Percentiles rank a stretch among this genome's conserved stretches.
Conservation (phyloP, 2,797 vertebrate genomes). For the Margarornis squamiger region DNA sequence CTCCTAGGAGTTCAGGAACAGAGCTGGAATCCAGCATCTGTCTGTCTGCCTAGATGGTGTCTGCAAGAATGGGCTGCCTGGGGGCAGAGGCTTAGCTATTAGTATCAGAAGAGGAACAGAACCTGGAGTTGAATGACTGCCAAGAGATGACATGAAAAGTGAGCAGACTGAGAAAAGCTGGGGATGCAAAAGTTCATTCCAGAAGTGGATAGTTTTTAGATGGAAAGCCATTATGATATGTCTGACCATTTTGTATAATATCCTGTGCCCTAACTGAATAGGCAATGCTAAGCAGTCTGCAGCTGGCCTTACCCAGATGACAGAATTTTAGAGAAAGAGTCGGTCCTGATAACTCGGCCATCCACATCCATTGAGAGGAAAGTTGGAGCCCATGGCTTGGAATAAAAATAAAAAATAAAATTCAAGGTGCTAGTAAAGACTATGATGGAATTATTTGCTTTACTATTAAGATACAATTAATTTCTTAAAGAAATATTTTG, state of each 20-base stretch:
- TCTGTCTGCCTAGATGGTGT: background rate
- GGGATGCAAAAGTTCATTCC: background rate
- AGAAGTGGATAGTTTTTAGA: background rate
- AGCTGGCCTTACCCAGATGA: conserved; percentile 86
- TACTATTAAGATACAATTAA: background rate
- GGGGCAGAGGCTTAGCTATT: background rate
- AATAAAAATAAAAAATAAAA: conserved; percentile 24
- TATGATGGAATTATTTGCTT: background rate
- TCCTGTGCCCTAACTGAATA: background rate
- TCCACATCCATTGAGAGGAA: conserved; percentile 92
- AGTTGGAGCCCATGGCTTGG: conserved; percentile 86
- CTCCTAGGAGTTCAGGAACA: background rate
- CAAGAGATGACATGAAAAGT: background rate
- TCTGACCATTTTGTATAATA: background rate
- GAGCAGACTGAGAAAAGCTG: background rate
- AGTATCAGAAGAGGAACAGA: background rate
- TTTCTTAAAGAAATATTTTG: background rate
- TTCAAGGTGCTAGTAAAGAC: conserved; percentile 3
- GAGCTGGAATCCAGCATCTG: background rate
- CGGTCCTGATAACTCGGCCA: conserved; percentile 86
- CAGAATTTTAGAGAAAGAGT: conserved; percentile 93
- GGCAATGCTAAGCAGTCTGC: background rate
- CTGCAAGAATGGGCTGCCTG: background rate
- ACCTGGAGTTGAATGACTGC: background rate
- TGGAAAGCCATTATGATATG: background rate